A percentile compares a stretch with the other conserved stretches of the same genome.
Conservation (phyloP, 2,888 invertebrate genomes). For the Eubasilissa splendida region DNA sequence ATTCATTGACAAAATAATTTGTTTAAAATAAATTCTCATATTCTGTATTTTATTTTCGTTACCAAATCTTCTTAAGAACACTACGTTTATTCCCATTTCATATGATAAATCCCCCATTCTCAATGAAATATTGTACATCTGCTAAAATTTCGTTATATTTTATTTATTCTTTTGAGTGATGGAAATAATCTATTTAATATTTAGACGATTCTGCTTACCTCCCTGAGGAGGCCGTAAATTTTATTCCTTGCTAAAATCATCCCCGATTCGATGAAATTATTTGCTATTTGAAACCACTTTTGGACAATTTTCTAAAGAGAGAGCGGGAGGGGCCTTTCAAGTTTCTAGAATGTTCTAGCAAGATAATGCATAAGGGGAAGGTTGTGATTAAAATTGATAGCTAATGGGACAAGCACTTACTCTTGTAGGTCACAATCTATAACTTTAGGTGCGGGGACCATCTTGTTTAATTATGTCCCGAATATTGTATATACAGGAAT, state of each 20-base stretch:
- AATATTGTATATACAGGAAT: not conserved
- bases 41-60: too few species aligned
- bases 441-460: conserved; percentile 14
- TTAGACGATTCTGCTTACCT: too few species aligned
- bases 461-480: conserved; percentile 29
- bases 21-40: too few species aligned
- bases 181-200: too few species aligned
- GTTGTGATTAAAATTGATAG: conserved; percentile 37
- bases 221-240: not conserved
- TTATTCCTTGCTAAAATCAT: not conserved
- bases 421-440: conserved; percentile 16
- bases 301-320: not conserved
- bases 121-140: too few species aligned
- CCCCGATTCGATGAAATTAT: conserved; percentile 7
- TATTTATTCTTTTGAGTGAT: too few species aligned
- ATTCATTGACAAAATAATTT: too few species aligned
- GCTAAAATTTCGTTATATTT: too few species aligned
- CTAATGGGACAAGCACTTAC: conserved; percentile 34
- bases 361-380: conserved; percentile 33
- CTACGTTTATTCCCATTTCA: too few species aligned
- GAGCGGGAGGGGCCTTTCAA: conserved; percentile 12
- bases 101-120: too few species aligned
- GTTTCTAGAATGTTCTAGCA: conserved; percentile 18
- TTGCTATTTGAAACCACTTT: conserved; percentile 23
- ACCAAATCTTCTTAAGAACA: too few species aligned